phyloP scores from a whole-genome alignment of 2,113 vertebrate genomes.

The Cervus canadensis region DNA sequence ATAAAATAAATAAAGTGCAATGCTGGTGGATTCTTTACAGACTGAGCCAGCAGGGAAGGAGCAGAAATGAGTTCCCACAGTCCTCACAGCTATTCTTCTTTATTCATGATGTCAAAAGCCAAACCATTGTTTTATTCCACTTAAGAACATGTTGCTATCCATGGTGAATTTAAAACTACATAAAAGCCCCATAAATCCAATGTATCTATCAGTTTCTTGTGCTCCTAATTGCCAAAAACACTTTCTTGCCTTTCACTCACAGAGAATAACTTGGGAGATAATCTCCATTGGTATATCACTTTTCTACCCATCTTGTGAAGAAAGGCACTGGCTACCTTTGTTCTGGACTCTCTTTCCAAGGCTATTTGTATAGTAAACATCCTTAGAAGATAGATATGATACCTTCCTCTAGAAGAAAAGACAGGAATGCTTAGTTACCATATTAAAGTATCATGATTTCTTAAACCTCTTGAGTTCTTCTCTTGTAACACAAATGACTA shows the following conservation, averaged over 20 bases:
- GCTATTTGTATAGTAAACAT: neutral
- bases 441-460: neutral
- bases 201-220: neutral
- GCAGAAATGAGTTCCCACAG: neutral
- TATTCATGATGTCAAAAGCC: neutral
- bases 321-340: neutral
- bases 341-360: neutral
- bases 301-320: neutral
- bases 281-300: neutral
- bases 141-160: neutral
- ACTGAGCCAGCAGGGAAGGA: neutral
- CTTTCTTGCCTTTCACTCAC: neutral
- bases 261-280: neutral
- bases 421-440: neutral
- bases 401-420: neutral
- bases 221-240: neutral
- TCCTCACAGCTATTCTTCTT: neutral
- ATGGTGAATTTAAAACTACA: neutral
- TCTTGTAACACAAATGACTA: neutral
- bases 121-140: neutral
- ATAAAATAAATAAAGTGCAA: no score
- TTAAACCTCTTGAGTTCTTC: neutral
- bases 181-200: neutral
- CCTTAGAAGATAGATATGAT: neutral
- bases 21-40: neutral